Base-by-base conservation (phyloP, 2,888 invertebrate genomes). In the Nomada fabriciana region DNA sequence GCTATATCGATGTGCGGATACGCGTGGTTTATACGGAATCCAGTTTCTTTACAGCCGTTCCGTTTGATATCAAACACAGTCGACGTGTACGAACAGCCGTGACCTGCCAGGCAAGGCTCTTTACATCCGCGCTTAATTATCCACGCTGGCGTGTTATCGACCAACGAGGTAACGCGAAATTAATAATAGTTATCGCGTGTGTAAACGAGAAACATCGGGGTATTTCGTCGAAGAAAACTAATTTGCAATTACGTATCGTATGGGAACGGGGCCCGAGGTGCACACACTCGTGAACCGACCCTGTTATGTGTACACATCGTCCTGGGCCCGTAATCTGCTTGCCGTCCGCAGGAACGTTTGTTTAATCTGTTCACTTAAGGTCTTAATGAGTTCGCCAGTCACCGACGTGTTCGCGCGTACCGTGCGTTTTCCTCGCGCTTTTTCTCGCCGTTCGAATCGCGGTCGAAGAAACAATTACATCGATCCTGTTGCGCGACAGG, bases 181-280 rank as follows among this genome's bases (percentile, higher is more conserved):
- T 80, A 77, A 68, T 77, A 77, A 80, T 50, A 60, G 65, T 76
- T 71, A 77, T 75, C 70, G 57, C 55, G 61, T 23, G 60, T 63
- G 65, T 75, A 75, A 75, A 71, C 60, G 65, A 68, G 63, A 55
- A 72, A 71, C 68, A 82, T 67, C 67, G 65, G 53, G 71, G 59
- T 67, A 80, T 76, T 80, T 68, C 75, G 76, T 80, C 60, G 20
- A 71, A 68, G 71, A 76, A 80, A 80, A 72, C 71, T 76, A 82
- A 82, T 82, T 80, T 71, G 80, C 70, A 74, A 80, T 80, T 80
- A 71, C 76, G 57, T n/a, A 15, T 29, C 65, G 18, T 9, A 18
- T 7, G 61, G n/a, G 42, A 9, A 10, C 60, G 23, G 15, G 50
- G 53, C 36, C n/a, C 9, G 10, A 4, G 23, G 36, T 55, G 29